phyloP scores from a whole-genome alignment of 2,888 invertebrate species.

The Balanococcus diminutus region DNA sequence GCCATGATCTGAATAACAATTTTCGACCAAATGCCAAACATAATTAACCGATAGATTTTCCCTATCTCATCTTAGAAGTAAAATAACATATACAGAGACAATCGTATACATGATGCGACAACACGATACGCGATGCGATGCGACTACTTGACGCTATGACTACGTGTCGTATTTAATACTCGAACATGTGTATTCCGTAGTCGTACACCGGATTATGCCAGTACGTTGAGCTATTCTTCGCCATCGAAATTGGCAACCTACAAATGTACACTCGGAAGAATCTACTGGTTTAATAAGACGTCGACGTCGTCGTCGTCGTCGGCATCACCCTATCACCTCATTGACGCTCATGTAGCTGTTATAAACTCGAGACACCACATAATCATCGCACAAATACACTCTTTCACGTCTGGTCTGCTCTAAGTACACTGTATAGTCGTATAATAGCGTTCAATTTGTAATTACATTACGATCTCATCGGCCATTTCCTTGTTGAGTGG shows the following conservation, averaged over 20 bases:
- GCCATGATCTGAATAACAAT: constrained; percentile 24
- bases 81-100: background rate
- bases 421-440: background rate
- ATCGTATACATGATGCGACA: background rate
- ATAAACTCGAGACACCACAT: background rate
- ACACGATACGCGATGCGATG: background rate
- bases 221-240: background rate
- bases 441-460: background rate
- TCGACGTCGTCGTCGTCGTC: background rate
- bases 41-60: background rate
- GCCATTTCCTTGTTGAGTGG: background rate
- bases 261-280: background rate
- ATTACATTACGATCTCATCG: background rate
- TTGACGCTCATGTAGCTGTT: background rate
- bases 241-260: background rate
- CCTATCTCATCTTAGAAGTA: background rate
- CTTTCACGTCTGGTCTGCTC: too few species aligned
- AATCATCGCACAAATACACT: background rate
- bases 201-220: background rate
- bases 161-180: background rate
- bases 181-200: background rate
- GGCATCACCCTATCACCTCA: background rate
- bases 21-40: background rate
- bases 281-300: background rate
- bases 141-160: background rate